These are phyloP conservation scores for Laupala kohalensis DNA, from an alignment of 1,140 invertebrate species.

Conservation along the genomic window DNA sequence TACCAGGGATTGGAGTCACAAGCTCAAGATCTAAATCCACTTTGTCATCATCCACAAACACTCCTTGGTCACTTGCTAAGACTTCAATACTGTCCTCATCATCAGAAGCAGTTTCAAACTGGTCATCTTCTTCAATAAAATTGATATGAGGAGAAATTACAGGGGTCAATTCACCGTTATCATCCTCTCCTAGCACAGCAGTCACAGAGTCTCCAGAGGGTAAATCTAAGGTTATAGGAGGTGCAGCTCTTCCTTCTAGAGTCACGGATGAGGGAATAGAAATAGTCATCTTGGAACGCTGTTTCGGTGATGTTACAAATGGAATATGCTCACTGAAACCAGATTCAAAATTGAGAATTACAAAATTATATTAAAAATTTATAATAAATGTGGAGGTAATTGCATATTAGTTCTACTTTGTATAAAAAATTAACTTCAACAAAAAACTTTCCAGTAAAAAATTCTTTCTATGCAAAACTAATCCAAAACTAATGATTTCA, in stretches of 20 bases:
- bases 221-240: neutral
- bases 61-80: neutral
- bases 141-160: neutral
- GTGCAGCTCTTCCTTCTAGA: neutral
- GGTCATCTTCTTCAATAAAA: constrained; percentile 6
- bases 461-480: no score
- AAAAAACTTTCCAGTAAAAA: no score
- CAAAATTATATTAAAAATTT: no score
- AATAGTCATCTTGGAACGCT: neutral
- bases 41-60: neutral
- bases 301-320: neutral
- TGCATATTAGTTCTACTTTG: no score
- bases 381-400: no score
- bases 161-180: constrained; percentile 3
- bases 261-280: neutral
- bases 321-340: neutral
- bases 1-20: neutral
- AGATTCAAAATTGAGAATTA: neutral
- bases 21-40: neutral
- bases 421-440: no score
- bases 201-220: neutral
- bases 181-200: neutral
- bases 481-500: no score
- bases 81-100: constrained; percentile 5
- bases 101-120: constrained; percentile 8